Conservation (phyloP, 2,797 vertebrate species). For the Gorsachius magnificus region DNA sequence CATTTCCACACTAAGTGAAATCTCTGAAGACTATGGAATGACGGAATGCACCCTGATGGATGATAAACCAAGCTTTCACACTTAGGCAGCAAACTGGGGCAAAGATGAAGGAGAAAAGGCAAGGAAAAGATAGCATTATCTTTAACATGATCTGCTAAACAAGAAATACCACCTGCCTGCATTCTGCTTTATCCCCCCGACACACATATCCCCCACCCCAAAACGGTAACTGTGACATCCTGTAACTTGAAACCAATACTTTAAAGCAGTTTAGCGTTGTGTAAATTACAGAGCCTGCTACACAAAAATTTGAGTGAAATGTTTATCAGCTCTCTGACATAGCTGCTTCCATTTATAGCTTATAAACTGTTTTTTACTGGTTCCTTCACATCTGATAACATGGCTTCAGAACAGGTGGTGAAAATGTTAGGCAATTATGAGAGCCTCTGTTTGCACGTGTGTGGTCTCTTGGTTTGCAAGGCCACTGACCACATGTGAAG, state of each 20-base stretch:
- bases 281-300: conserved; percentile 70
- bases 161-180: conserved; percentile 2
- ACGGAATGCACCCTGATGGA: background rate
- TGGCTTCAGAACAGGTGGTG: conserved; percentile 75
- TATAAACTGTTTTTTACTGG: conserved; percentile 75
- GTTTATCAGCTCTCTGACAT: conserved; percentile 70
- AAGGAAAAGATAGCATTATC: conserved; percentile 12
- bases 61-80: background rate
- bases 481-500: conserved; percentile 75
- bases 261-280: conserved; percentile 39
- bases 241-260: conserved; percentile 73
- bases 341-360: conserved; percentile 74
- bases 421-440: conserved; percentile 66
- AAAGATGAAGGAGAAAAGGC: conserved; percentile 4
- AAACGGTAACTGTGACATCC: conserved; percentile 60
- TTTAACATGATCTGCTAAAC: conserved; percentile 15
- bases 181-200: background rate
- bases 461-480: conserved; percentile 85
- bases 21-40: background rate
- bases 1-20: background rate
- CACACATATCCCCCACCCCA: background rate
- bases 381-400: conserved; percentile 76
- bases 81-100: background rate
- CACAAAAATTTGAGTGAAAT: conserved; percentile 69
- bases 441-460: conserved; percentile 75